Evolutionary conservation across 2,888 invertebrate genomes (phyloP).

Genomic region (Trichacis sp.): DNA sequence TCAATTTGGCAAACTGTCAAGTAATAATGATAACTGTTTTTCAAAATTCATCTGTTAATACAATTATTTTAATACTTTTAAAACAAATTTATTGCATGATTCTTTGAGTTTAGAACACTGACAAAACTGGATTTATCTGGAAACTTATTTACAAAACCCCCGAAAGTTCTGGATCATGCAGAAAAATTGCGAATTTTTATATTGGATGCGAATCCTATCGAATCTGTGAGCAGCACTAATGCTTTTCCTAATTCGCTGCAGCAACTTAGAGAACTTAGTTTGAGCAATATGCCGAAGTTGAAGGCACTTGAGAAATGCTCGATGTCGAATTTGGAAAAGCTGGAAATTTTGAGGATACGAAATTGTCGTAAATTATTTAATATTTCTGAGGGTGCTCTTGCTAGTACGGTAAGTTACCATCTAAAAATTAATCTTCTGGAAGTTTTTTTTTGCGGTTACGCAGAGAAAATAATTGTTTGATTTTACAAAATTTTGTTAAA

Average conservation of each 20-base stretch:
- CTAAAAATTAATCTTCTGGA: too few species aligned
- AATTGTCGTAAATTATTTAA: slow-evolving; percentile 75
- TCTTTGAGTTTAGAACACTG: slow-evolving; percentile 73
- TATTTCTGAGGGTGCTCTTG: slow-evolving; percentile 76
- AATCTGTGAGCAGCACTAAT: slow-evolving; percentile 69
- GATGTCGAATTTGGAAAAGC: slow-evolving; percentile 72
- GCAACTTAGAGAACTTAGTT: slow-evolving; percentile 75
- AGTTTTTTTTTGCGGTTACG: too few species aligned
- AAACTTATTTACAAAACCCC: slow-evolving; percentile 75
- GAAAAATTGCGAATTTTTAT: slow-evolving; percentile 74
- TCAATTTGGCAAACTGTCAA: slow-evolving; percentile 74
- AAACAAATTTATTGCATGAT: too few species aligned
- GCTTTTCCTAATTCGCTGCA: slow-evolving; percentile 75
- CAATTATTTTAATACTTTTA: background rate
- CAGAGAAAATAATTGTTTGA: too few species aligned
- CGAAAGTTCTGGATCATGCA: slow-evolving; percentile 74
- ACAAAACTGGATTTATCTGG: slow-evolving; percentile 77
- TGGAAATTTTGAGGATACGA: slow-evolving; percentile 74
- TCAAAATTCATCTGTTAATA: background rate
- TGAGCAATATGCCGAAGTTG: slow-evolving; percentile 77
- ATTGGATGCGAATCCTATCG: slow-evolving; percentile 80
- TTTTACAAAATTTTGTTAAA: too few species aligned
- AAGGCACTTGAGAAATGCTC: slow-evolving; percentile 72
- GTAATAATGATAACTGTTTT: too few species aligned
- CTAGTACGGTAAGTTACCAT: slow-evolving; percentile 65